Evolutionary conservation across 2,113 vertebrate species (phyloP).

Genomic region (Chrysochloris asiatica): DNA sequence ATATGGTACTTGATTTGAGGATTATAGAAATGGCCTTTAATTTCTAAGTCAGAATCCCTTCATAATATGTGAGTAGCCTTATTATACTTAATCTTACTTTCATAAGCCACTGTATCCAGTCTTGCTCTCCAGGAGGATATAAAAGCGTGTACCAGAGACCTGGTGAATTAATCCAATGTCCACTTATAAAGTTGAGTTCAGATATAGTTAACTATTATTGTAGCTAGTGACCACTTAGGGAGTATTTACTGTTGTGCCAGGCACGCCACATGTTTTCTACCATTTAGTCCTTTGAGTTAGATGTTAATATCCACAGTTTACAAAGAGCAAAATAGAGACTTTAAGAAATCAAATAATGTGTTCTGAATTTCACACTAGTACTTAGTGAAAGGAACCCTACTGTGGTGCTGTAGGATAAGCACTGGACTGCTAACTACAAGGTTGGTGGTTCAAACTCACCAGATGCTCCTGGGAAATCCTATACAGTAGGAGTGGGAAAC

Average conservation of each 20-base stretch:
- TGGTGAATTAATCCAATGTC: not conserved
- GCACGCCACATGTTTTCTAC: not conserved
- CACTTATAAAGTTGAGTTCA: not conserved
- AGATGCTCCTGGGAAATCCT: too few relatives aligned
- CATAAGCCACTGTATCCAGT: not conserved
- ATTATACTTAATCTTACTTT: not conserved
- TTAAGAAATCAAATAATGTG: not conserved
- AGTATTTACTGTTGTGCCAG: not conserved
- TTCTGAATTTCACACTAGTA: not conserved
- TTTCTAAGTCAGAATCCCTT: conserved; percentile 19
- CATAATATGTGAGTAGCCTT: not conserved
- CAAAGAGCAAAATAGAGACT: not conserved
- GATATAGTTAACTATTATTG: not conserved
- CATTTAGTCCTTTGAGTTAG: not conserved
- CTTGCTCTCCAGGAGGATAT: not conserved
- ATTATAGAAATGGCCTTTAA: not conserved
- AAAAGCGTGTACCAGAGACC: too few relatives aligned
- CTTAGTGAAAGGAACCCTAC: too few relatives aligned
- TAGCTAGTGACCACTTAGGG: not conserved
- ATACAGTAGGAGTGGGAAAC: too few relatives aligned
- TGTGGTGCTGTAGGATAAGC: too few relatives aligned
- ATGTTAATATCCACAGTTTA: not conserved
- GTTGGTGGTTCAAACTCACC: too few relatives aligned
- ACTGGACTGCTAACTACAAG: too few relatives aligned
- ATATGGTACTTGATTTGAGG: conserved; percentile 9